Conservation (phyloP, 2,888 invertebrate species). For the Synanthedon myopaeformis region DNA sequence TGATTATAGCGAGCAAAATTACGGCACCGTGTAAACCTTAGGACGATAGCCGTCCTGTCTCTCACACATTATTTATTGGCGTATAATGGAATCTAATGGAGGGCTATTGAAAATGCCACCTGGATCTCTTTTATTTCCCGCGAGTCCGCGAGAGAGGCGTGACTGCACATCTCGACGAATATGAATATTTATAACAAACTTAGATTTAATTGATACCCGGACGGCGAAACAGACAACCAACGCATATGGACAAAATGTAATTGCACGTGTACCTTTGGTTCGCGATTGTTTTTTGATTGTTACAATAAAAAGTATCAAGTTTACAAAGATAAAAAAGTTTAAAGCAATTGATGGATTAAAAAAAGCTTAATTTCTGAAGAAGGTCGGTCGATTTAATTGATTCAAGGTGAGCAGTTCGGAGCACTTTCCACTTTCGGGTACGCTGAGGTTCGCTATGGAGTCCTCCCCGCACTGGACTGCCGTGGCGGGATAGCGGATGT, state of each 20-base stretch:
- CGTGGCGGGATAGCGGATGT: no score
- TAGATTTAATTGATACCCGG: conserved; percentile 55
- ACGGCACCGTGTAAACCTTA: conserved; percentile 38
- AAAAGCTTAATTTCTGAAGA: no score
- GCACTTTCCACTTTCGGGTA: no score
- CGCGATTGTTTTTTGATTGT: conserved; percentile 61
- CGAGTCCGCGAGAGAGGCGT: conserved; percentile 27
- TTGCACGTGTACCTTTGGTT: conserved; percentile 60
- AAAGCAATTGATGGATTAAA: no score
- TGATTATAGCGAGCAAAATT: conserved; percentile 55
- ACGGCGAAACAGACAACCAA: conserved; percentile 28
- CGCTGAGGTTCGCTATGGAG: no score
- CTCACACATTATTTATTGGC: conserved; percentile 62
- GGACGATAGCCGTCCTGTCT: conserved; percentile 53
- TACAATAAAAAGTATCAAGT: conserved; percentile 38
- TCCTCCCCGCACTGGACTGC: no score
- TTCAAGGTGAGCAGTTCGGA: no score
- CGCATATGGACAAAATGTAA: conserved; percentile 53
- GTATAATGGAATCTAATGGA: conserved; percentile 67
- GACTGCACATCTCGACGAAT: conserved; percentile 23
- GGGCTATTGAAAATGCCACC: conserved; percentile 65
- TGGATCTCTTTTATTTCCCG: conserved; percentile 53
- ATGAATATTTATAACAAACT: conserved; percentile 51
- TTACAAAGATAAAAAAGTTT: no score
- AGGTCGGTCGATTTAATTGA: no score